Evolutionary conservation across 2,113 vertebrate species (phyloP).

Genomic region (Cranoglanis bouderius): DNA sequence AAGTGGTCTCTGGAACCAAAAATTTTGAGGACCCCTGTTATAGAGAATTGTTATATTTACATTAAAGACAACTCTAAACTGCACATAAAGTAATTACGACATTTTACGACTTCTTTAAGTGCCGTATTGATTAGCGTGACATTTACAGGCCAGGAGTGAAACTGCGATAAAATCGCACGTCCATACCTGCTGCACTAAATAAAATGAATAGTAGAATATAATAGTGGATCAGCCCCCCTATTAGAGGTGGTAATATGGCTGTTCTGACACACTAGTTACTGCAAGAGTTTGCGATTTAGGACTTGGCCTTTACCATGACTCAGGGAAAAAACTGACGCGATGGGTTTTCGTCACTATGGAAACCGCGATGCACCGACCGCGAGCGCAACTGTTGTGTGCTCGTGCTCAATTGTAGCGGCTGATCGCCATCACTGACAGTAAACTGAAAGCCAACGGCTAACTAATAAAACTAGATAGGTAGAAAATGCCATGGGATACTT

Average conservation of each 20-base stretch:
- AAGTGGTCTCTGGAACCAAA: background rate
- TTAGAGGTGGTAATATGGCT: background rate
- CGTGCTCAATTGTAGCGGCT: background rate
- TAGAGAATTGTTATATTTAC: background rate
- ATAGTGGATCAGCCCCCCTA: background rate
- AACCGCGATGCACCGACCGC: background rate
- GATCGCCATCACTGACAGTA: background rate
- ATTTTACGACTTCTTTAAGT: background rate
- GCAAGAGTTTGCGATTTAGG: background rate
- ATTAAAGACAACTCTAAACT: background rate
- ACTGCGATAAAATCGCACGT: background rate
- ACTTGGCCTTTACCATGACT: conserved; percentile 10
- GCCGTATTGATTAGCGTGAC: background rate
- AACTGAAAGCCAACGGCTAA: background rate
- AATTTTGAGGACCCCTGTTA: background rate
- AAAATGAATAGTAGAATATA: background rate
- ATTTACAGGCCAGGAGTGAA: background rate
- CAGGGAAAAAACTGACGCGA: background rate
- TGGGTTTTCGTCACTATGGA: conserved; percentile 20
- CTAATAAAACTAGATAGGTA: background rate
- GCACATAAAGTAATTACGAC: background rate
- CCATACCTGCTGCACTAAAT: background rate
- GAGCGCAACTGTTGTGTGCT: background rate
- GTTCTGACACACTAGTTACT: background rate
- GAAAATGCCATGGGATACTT: background rate